Evolutionary conservation across 2,797 vertebrate species (phyloP), one percentile per base, ranked within the genome.

Genomic region (Carcharodon carcharias): DNA sequence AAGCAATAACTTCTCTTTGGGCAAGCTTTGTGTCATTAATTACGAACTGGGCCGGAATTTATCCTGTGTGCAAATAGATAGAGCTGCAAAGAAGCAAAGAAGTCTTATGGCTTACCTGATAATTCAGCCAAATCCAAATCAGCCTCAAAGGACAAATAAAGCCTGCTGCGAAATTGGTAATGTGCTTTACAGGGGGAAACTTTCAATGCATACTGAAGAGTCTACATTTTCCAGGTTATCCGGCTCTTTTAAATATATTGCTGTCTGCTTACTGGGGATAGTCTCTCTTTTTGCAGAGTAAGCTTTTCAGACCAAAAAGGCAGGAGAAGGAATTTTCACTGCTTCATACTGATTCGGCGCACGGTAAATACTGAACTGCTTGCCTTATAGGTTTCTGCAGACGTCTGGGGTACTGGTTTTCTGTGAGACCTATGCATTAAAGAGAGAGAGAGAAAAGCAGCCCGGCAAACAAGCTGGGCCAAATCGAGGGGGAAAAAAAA

Each of bases 111-210:
- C 94, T 95, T 95, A 95, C 94, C 94, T 95, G 94, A 71, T 21
- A 77, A 54, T 77, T 95, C 94, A 95, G 94, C 40, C 69, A 95
- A 73, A 95, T 95, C 94, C 69, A 58, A 95, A 73, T 45, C 94
- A 95, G 69, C 50, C 45, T 95, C 94, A 95, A 77, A 95, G 94
- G 94, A 77, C 50, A 56, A 69, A 95, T 71, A 95, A 95, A 95
- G 65, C 28, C 69, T 54, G 94, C 69, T 95, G 94, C 54, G 94
- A 95, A 71, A 71, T 71, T 95, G 69, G 67, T 71, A 95, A 95
- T 95, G 45, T 95, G 54, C 94, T 95, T 95, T 95, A 71, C 26
- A 56, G 28, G 67, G 69, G 45, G 26, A 56, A 54, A 95, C 28
- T 95, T 95, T 71, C 94, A 95, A 95, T 4, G 63, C 93, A 95